These are phyloP conservation scores for Cololabis saira DNA, from an alignment of 2,113 vertebrate species.

Conservation along the genomic window DNA sequence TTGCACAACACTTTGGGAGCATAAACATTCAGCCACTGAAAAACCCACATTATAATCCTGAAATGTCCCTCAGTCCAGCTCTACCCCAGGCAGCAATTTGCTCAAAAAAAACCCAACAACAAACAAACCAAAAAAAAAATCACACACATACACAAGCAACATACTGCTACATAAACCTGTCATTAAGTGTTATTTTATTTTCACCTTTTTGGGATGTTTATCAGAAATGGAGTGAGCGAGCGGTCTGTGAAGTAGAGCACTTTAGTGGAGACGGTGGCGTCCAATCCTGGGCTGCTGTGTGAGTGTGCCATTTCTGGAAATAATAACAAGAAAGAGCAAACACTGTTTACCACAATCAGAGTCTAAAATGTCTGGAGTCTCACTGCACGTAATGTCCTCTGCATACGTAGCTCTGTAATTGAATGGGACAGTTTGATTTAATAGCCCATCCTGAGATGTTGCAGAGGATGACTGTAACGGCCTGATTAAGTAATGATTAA, in stretches of 20 bases:
- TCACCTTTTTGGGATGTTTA: slow-evolving; percentile 97
- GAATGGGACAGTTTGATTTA: slow-evolving; percentile 38
- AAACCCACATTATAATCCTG: slow-evolving; percentile 6
- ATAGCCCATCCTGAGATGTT: slow-evolving; percentile 41
- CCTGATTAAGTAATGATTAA: too few relatives aligned
- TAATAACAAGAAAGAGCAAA: slow-evolving; percentile 41
- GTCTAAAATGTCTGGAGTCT: slow-evolving; percentile 23
- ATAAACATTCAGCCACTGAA: slow-evolving; percentile 23
- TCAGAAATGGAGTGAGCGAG: slow-evolving; percentile 96
- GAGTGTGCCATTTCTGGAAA: slow-evolving; percentile 91
- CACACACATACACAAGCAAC: too few relatives aligned
- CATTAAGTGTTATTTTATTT: slow-evolving; percentile 19
- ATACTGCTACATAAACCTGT: background rate
- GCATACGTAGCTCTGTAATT: slow-evolving; percentile 9
- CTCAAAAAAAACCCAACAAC: slow-evolving; percentile 2
- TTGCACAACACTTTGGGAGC: slow-evolving; percentile 10
- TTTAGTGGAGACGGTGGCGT: slow-evolving; percentile 89
- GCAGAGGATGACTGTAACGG: too few relatives aligned
- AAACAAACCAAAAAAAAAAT: slow-evolving; percentile 20
- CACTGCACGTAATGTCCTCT: slow-evolving; percentile 2
- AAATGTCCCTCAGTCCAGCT: background rate
- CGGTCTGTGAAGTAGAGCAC: slow-evolving; percentile 98
- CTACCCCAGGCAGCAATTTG: slow-evolving; percentile 24
- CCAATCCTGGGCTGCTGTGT: slow-evolving; percentile 90
- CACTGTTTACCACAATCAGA: slow-evolving; percentile 29